Conservation (phyloP, 53 echinoderm and acorn worm species). For the Astropecten irregularis region DNA sequence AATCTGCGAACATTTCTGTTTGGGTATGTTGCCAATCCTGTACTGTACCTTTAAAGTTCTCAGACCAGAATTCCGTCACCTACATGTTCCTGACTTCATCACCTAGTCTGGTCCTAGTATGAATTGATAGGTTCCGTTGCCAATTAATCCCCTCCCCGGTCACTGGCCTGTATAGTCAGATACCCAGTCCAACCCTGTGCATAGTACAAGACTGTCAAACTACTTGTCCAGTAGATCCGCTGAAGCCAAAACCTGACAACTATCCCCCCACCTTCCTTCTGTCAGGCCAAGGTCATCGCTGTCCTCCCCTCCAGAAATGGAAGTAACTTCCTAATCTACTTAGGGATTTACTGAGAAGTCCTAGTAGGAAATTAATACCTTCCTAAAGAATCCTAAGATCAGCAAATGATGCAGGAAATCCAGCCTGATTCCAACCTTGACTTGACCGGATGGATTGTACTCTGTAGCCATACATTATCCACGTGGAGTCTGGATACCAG, state of each 20-base stretch:
- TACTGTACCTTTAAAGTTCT: no score
- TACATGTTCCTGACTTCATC: no score
- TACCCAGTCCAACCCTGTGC: neutral
- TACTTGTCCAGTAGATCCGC: neutral
- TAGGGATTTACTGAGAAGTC: conserved; percentile 46
- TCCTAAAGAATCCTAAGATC: no score
- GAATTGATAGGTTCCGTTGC: conserved; percentile 35
- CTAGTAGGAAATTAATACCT: conserved; percentile 13
- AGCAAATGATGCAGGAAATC: no score
- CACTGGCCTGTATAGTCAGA: neutral
- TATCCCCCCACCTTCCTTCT: neutral
- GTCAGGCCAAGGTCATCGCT: conserved; percentile 38
- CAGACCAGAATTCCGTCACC: no score
- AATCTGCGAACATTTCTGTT: no score
- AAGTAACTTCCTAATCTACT: conserved; percentile 34
- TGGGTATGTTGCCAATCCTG: no score
- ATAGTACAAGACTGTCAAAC: no score
- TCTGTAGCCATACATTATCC: no score
- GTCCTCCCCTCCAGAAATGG: conserved; percentile 3
- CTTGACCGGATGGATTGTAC: no score
- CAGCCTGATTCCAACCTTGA: no score
- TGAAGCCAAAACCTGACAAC: neutral
- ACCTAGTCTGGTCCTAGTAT: neutral
- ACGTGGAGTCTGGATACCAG: no score
- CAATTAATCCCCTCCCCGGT: conserved; percentile 1